Evolutionary conservation across 1,140 invertebrate species (phyloP).

Genomic region (Drosophila yakuba): DNA sequence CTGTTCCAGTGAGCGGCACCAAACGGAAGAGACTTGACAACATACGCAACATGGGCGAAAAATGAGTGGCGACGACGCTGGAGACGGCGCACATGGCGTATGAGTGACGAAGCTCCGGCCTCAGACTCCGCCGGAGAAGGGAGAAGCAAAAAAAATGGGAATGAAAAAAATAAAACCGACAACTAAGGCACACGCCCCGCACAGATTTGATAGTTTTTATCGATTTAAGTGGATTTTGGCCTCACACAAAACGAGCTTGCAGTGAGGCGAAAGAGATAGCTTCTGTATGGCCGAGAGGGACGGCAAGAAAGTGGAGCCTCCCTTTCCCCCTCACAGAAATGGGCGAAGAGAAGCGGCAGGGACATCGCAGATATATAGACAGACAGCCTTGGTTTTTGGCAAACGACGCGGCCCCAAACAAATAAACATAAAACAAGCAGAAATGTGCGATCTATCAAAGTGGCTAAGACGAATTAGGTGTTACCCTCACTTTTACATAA

Average conservation of each 20-base stretch:
- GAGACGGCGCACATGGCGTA: slow-evolving; percentile 75
- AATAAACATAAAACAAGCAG: slow-evolving; percentile 67
- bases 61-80: slow-evolving; percentile 66
- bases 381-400: slow-evolving; percentile 65
- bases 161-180: slow-evolving; percentile 12
- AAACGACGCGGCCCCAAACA: slow-evolving; percentile 61
- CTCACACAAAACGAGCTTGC: slow-evolving; percentile 39
- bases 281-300: background rate
- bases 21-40: slow-evolving; percentile 78
- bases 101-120: slow-evolving; percentile 69
- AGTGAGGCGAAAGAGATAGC: slow-evolving; percentile 6
- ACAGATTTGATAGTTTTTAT: slow-evolving; percentile 84
- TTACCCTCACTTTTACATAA: slow-evolving; percentile 5
- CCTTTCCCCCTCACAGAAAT: background rate
- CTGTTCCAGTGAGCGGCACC: slow-evolving; percentile 48
- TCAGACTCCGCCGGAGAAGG: slow-evolving; percentile 24
- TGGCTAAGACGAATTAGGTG: slow-evolving; percentile 4
- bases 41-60: slow-evolving; percentile 82
- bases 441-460: slow-evolving; percentile 35
- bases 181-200: slow-evolving; percentile 66
- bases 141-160: background rate
- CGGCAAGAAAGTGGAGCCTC: background rate
- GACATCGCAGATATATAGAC: slow-evolving; percentile 47
- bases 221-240: slow-evolving; percentile 79
- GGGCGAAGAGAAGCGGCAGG: slow-evolving; percentile 5